Evolutionary conservation across 35 echinoderm and acorn worm genomes (phyloP), one percentile per base, ranked within the genome.

Genomic region (Nesometra sesokonis): DNA sequence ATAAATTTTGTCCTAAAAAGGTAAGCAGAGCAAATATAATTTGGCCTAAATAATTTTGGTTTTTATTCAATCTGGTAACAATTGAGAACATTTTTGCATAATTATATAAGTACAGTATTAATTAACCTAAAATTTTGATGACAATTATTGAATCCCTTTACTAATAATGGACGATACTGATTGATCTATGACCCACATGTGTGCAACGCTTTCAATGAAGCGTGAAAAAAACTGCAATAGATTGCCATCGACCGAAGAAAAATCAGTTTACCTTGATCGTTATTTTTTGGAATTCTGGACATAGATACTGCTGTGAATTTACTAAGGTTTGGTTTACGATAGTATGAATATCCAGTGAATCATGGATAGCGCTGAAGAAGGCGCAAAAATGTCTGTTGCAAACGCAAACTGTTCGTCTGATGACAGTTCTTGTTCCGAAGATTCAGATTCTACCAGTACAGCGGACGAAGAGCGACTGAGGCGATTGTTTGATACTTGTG

Each of bases 401-500:
- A 86, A 76, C 35, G 77, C 47, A 34, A 57, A 35, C 0, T 86
- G 47, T 77, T 86, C 85, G 32, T 77, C 31, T 57, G 85, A 43
- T 19, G 84, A 91, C 52, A 67, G 52, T 27, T 67, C 52, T 27
- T 67, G 52, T 67, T 67, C 52, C 7, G 52, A 27, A 1, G 52
- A 67, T 27, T 67, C 52, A 1, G 81, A 83, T 83, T 37, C 81
- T 39, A 39, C 34, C 46, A 93, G 91, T 77, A 85, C 87, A 35
- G 43, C 77, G 0, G 87, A 88, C 13, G 87, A 93, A 35, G 91
- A 89, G 27, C 84, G 84, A 57, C 36, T 93, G 46, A 81, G 84
- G 78, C 31, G 91, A 35, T 78, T 93, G 23, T 93, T 93, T 30
- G 87, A 93, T 36, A 89, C 87, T 32, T 93, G 91, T 46, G 91